Evolutionary conservation across 2,113 vertebrate species (phyloP).

Genomic region (Eublepharis macularius): DNA sequence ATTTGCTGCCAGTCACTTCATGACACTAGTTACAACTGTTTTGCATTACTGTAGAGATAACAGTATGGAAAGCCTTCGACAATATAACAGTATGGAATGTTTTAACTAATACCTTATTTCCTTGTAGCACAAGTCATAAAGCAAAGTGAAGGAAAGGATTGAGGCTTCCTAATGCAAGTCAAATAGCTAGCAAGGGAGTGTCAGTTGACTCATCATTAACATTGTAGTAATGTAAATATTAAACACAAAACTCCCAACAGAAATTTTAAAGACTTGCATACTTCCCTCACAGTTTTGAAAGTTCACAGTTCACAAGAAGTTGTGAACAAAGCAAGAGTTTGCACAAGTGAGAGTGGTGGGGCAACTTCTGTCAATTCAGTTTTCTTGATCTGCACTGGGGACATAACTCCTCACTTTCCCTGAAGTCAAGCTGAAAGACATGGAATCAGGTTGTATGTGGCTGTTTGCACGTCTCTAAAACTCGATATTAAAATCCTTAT

Average conservation of each 20-base stretch:
- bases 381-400: too few species aligned
- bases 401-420: too few species aligned
- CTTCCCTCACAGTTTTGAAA: not conserved
- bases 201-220: not conserved
- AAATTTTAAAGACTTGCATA: not conserved
- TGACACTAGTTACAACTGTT: not conserved
- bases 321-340: too few species aligned
- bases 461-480: too few species aligned
- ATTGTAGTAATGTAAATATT: not conserved
- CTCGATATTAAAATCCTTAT: too few species aligned
- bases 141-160: not conserved
- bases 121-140: not conserved
- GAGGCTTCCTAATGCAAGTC: not conserved
- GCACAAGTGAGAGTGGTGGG: too few species aligned
- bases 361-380: too few species aligned
- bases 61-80: too few species aligned
- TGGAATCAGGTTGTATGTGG: too few species aligned
- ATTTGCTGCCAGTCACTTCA: not conserved
- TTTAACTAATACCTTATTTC: not conserved
- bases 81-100: too few species aligned
- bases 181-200: not conserved
- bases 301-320: slow-evolving; percentile 5
- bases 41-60: slow-evolving; percentile 20
- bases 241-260: not conserved
- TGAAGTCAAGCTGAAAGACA: too few species aligned